These are phyloP conservation scores for Brachionus plicatilis DNA, from an alignment of 1,140 invertebrate species.

Conservation along the genomic window DNA sequence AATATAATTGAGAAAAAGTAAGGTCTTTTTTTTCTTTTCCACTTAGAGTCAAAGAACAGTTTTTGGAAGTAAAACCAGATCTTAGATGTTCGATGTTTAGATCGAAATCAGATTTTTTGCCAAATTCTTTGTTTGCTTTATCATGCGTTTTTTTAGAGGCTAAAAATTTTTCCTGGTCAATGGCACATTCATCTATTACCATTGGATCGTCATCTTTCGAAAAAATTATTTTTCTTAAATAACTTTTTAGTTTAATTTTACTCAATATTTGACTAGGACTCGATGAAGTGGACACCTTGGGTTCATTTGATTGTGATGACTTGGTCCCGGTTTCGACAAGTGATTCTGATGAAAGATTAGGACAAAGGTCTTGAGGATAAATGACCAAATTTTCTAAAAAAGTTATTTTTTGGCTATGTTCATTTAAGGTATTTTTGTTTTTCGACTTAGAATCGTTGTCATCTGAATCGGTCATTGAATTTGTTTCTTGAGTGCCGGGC, in stretches of 20 bases:
- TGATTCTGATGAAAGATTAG: background rate
- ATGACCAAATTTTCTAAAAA: background rate
- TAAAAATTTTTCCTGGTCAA: constrained; percentile 17
- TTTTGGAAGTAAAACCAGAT: background rate
- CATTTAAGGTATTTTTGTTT: background rate
- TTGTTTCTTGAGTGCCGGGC: background rate
- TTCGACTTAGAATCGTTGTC: background rate
- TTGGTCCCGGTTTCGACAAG: background rate
- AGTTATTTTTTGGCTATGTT: background rate
- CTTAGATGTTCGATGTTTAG: background rate
- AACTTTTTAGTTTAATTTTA: background rate
- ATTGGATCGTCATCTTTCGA: background rate
- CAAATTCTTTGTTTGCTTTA: background rate
- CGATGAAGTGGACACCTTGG: background rate
- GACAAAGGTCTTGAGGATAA: background rate
- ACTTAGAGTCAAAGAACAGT: background rate
- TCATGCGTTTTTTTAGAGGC: background rate
- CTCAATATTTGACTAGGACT: background rate
- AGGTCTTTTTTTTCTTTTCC: constrained; percentile 15
- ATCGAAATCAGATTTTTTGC: background rate
- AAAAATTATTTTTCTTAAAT: background rate
- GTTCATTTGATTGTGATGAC: background rate
- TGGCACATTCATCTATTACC: constrained; percentile 1
- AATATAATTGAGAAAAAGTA: constrained; percentile 22
- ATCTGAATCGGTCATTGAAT: constrained; percentile 22